Conservation (phyloP, 1,140 invertebrate species). For the Zelostemma sp. region DNA sequence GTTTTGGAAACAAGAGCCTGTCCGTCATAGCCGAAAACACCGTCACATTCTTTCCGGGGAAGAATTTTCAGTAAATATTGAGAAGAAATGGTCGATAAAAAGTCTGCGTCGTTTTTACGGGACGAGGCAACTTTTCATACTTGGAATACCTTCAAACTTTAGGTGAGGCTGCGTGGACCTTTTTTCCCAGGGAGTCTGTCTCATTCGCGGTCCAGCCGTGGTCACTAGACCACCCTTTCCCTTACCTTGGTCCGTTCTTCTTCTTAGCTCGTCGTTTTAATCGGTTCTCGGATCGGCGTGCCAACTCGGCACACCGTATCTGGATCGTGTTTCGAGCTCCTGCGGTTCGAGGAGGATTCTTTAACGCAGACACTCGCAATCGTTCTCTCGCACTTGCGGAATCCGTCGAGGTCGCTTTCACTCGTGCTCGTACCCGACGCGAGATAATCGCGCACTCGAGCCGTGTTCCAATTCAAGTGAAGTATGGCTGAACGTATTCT, state of each 20-base stretch:
- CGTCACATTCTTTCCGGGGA: background rate
- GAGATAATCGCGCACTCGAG: conserved; percentile 15
- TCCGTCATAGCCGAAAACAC: too few species aligned
- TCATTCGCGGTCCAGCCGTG: background rate
- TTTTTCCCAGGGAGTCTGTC: too few species aligned
- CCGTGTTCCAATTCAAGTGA: conserved; percentile 16
- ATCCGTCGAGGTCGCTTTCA: conserved; percentile 26
- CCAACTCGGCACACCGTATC: conserved; percentile 21
- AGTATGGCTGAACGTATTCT: conserved; percentile 6
- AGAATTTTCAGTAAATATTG: too few species aligned
- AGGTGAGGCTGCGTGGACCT: too few species aligned
- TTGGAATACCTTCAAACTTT: too few species aligned
- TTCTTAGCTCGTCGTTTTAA: conserved; percentile 12
- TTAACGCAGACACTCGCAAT: conserved; percentile 43
- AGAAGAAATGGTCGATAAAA: too few species aligned
- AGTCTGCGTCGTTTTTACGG: too few species aligned
- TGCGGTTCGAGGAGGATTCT: conserved; percentile 32
- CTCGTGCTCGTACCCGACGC: conserved; percentile 9
- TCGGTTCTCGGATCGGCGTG: conserved; percentile 33
- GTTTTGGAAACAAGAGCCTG: too few species aligned
- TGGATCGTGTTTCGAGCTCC: conserved; percentile 42
- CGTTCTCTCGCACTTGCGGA: conserved; percentile 49
- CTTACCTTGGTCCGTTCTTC: conserved; percentile 11
- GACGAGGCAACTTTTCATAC: too few species aligned
- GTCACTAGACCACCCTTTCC: background rate